phyloP scores from a whole-genome alignment of 2,113 vertebrate genomes.

The Agelaius tricolor region DNA sequence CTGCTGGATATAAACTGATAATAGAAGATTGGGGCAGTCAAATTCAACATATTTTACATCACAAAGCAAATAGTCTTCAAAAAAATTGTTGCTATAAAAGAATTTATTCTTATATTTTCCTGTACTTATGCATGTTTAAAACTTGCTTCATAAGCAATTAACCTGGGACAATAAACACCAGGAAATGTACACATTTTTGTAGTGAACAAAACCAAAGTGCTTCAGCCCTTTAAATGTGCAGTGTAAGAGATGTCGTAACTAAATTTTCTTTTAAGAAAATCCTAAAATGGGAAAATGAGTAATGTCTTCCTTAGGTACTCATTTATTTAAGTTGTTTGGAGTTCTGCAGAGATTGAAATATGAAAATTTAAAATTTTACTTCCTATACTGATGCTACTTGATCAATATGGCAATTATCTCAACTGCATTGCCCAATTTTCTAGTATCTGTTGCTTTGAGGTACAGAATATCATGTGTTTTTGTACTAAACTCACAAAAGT shows the following conservation, averaged over 20 bases:
- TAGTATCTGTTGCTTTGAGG: not conserved
- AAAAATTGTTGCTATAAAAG: not conserved
- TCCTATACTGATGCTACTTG: not conserved
- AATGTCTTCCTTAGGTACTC: rapidly evolving
- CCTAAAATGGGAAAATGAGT: not conserved
- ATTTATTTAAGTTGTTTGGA: not conserved
- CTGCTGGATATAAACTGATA: not conserved
- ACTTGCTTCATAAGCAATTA: not conserved
- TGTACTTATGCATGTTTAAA: not conserved
- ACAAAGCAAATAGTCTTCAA: not conserved
- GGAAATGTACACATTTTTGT: not conserved
- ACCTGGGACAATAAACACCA: not conserved
- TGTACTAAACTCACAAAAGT: not conserved
- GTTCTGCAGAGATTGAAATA: not conserved
- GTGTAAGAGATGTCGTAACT: not conserved
- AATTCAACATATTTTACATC: not conserved
- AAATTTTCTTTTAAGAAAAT: not conserved
- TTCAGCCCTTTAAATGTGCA: not conserved
- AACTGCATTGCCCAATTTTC: not conserved
- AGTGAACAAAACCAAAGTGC: not conserved
- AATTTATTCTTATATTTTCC: not conserved
- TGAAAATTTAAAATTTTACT: not conserved
- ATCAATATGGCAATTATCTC: not conserved
- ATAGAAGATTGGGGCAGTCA: not conserved
- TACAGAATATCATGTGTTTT: not conserved